Evolutionary conservation across 1,140 invertebrate species (phyloP), one percentile per base, ranked within the genome.

Genomic region (Globodera rostochiensis): DNA sequence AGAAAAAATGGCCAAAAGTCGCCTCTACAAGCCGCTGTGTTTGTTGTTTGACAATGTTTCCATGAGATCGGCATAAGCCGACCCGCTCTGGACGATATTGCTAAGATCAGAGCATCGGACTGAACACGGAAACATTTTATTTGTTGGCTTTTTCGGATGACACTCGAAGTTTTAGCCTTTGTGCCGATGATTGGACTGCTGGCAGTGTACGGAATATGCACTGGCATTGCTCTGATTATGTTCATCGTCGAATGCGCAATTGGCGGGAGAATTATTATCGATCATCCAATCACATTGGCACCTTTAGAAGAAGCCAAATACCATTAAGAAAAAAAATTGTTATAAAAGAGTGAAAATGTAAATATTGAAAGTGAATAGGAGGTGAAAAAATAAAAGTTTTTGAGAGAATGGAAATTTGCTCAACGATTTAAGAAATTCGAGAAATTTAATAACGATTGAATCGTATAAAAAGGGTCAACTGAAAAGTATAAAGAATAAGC

Each of bases 101-200:
- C 36, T 36, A 36, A 36, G 36, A 36, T 36, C 36, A 36, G 2
- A 36, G 36, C 36, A 36, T 36, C 36, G 36, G 36, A 36, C 36
- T 36, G 36, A 36, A 36, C 3, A 36, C 2, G 36, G 36, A 36
- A 36, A 36, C 2, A 36, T 36, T 25, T 25, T 36, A 36, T 19
- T 47, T 6, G 4, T 71, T 25, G 7, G 21, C 25, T 1, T 25
- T 25, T 25, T 25, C 0, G 15, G 57, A 13, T 19, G 13, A 19
- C 9, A 60, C 9, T 13, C 57, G 0, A 60, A 60, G 36, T 66
- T 71, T 71, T 36, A 71, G 69, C 21, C 1, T 47, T 71, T 47
- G 69, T 47, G 15, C 69, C 69, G 21, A 71, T 71, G 69, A 15
- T 47, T 36, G 69, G 69, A 45, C 69, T 71, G 69, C 9, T 71